Conservation (phyloP, 2,113 vertebrate genomes). For the Suncus etruscus region DNA sequence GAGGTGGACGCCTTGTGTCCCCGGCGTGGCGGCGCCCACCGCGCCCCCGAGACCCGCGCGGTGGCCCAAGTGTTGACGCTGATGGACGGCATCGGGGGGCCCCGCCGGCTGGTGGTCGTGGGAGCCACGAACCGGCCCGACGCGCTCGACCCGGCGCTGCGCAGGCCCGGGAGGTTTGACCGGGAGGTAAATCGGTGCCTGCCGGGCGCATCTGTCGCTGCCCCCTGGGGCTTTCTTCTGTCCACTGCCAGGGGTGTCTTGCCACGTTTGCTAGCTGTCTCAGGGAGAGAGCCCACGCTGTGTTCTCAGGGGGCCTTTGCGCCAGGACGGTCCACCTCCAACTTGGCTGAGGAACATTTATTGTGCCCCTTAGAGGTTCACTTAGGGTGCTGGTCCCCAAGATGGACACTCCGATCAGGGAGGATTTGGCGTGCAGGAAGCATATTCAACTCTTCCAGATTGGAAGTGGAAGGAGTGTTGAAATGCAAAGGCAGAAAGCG, state of each 20-base stretch:
- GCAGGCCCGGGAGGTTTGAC: constrained; percentile 96
- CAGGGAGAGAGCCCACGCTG: background rate
- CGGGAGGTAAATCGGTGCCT: constrained; percentile 90
- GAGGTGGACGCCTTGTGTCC: constrained; percentile 96
- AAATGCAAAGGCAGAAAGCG: background rate
- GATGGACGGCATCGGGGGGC: constrained; percentile 90
- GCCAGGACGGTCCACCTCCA: background rate
- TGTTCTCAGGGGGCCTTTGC: background rate
- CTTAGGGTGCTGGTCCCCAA: background rate
- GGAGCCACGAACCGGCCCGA: constrained; percentile 94
- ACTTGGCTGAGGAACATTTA: background rate
- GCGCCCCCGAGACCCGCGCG: constrained; percentile 91
- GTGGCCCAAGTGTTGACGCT: constrained; percentile 96
- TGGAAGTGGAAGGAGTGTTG: constrained; percentile 14
- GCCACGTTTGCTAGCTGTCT: background rate
- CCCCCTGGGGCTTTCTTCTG: background rate
- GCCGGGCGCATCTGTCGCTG: too few relatives aligned
- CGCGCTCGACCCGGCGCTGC: constrained; percentile 93
- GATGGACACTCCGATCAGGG: background rate
- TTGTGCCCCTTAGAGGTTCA: background rate
- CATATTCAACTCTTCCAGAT: background rate
- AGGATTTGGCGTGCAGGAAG: background rate
- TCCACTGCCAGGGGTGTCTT: too few relatives aligned
- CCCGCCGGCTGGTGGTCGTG: constrained; percentile 89
- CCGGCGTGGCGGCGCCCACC: constrained; percentile 85